Percentiles rank a stretch among this genome's conserved stretches.
Evolutionary conservation across 2,888 invertebrate species (phyloP).

Genomic region (Polyommatus icarus): DNA sequence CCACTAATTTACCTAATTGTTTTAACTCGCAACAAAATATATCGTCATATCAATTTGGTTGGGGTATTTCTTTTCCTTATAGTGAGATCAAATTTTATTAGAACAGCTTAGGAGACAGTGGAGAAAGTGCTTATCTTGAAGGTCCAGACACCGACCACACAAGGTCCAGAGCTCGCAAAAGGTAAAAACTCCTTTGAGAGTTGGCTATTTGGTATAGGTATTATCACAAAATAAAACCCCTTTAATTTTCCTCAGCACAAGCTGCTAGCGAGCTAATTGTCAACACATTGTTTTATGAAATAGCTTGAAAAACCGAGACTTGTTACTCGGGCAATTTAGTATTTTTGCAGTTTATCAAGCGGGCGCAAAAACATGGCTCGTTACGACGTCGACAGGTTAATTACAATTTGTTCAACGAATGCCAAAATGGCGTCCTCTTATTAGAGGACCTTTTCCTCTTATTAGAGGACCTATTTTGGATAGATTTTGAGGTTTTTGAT

Average conservation of each 20-base stretch:
- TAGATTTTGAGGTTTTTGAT: not conserved
- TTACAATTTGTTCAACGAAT: constrained; percentile 21
- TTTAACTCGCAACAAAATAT: no score
- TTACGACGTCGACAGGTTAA: constrained; percentile 39
- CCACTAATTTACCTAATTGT: no score
- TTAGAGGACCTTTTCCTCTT: not conserved
- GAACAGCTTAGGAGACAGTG: no score
- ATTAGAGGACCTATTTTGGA: not conserved
- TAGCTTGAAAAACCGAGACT: constrained; percentile 18
- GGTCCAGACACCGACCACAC: no score
- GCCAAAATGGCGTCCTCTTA: not conserved
- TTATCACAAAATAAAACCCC: not conserved
- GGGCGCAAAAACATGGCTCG: constrained; percentile 47
- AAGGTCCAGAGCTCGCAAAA: no score
- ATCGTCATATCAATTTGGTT: no score
- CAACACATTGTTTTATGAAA: constrained; percentile 8
- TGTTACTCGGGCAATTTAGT: constrained; percentile 49
- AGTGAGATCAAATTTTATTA: no score
- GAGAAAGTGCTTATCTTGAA: no score
- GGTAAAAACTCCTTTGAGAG: no score
- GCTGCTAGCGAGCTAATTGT: not conserved
- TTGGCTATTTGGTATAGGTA: no score
- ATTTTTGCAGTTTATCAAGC: constrained; percentile 60
- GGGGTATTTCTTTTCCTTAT: no score
- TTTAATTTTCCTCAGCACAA: not conserved